Evolutionary conservation across 2,797 vertebrate genomes (phyloP).

Genomic region (Pelochelys cantorii): DNA sequence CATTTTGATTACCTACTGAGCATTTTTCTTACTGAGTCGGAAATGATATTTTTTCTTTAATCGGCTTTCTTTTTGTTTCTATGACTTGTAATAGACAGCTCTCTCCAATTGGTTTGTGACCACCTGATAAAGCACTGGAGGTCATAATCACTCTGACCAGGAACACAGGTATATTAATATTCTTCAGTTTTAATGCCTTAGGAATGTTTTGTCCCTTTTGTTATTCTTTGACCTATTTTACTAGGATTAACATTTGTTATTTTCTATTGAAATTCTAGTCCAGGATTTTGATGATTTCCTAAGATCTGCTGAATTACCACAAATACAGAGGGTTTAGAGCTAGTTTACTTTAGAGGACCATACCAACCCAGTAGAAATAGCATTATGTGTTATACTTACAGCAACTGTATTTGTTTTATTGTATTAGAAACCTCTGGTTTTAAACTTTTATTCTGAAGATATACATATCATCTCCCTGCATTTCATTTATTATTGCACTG

Average conservation of each 20-base stretch:
- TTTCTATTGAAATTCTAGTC: slow-evolving; percentile 20
- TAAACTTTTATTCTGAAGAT: slow-evolving; percentile 30
- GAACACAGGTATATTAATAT: neutral
- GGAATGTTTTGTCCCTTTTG: neutral
- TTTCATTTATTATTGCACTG: slow-evolving; percentile 14
- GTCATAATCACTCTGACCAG: neutral
- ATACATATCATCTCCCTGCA: neutral
- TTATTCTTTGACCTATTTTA: too few relatives aligned
- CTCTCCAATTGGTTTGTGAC: neutral
- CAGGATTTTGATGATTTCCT: neutral
- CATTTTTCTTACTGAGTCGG: slow-evolving; percentile 25
- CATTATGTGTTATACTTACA: neutral
- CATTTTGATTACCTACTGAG: slow-evolving; percentile 14
- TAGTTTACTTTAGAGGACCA: slow-evolving; percentile 34
- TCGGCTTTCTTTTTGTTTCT: slow-evolving; percentile 49
- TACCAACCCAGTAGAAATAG: neutral
- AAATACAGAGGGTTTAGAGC: slow-evolving; percentile 7
- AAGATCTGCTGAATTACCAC: neutral
- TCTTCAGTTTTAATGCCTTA: neutral
- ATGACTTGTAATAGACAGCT: neutral
- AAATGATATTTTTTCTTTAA: neutral
- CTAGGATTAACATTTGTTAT: slow-evolving; percentile 16
- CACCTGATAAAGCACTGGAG: neutral
- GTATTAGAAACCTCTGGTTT: neutral
- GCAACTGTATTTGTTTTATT: neutral